Percentiles rank a stretch among this genome's conserved stretches.
These are phyloP conservation scores for Pygoscelis antarcticus DNA, from an alignment of 2,113 vertebrate species.

Conservation along the genomic window DNA sequence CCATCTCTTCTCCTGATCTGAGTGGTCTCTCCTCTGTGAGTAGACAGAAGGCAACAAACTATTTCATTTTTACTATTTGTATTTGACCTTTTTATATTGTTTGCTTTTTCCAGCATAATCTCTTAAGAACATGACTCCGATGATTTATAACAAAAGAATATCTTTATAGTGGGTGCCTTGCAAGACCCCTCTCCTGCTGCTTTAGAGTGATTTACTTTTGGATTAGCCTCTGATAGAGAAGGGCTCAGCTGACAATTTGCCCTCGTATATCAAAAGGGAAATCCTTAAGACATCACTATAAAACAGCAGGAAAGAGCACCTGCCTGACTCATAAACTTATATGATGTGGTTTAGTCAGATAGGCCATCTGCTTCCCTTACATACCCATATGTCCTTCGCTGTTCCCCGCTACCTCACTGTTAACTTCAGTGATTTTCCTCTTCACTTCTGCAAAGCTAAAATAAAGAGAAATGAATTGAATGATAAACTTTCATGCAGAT, in stretches of 20 bases:
- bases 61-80: constrained; percentile 60
- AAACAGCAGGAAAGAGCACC: constrained; percentile 76
- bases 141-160: constrained; percentile 73
- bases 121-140: constrained; percentile 46
- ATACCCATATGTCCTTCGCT: constrained; percentile 64
- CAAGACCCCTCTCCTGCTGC: constrained; percentile 63
- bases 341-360: constrained; percentile 50
- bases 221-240: constrained; percentile 67
- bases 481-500: constrained; percentile 19
- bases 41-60: constrained; percentile 53
- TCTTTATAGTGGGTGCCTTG: constrained; percentile 30
- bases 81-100: constrained; percentile 74
- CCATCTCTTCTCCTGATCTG: not conserved
- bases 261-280: constrained; percentile 77
- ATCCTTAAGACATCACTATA: constrained; percentile 76
- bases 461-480: constrained; percentile 15
- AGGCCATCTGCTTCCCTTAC: constrained; percentile 71
- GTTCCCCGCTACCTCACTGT: not conserved
- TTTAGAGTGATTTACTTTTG: constrained; percentile 75
- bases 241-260: constrained; percentile 49
- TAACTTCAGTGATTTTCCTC: constrained; percentile 25
- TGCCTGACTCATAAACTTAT: constrained; percentile 72
- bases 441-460: not conserved
- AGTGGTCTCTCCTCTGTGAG: not conserved
- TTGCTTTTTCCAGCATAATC: constrained; percentile 67